phyloP scores from a whole-genome alignment of 2,888 invertebrate species.

The Carpatolechia fugitivella region DNA sequence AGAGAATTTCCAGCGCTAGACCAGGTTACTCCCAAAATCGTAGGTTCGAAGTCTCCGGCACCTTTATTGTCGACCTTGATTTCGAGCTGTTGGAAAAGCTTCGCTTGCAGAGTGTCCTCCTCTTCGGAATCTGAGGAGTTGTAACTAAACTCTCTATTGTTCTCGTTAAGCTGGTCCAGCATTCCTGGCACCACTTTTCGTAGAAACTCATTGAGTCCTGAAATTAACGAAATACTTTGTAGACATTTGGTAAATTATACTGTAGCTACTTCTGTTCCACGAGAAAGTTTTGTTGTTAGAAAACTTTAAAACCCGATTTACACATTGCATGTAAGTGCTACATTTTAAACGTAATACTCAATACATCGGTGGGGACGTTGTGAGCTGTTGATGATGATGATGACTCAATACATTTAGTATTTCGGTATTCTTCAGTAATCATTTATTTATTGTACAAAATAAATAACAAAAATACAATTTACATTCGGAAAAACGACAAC shows the following conservation, averaged over 20 bases:
- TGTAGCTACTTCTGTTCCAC: neutral
- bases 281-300: too few relatives aligned
- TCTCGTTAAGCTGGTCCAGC: slow-evolving; percentile 58
- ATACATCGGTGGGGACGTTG: too few relatives aligned
- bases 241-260: neutral
- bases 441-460: too few relatives aligned
- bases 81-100: slow-evolving; percentile 54
- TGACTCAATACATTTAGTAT: too few relatives aligned
- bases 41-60: slow-evolving; percentile 46
- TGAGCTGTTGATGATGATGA: too few relatives aligned
- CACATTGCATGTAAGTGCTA: too few relatives aligned
- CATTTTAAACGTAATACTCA: too few relatives aligned
- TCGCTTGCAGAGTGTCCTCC: slow-evolving; percentile 50
- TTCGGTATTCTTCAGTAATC: too few relatives aligned
- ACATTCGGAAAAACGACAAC: too few relatives aligned
- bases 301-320: too few relatives aligned
- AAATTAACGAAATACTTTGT: neutral
- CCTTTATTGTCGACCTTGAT: slow-evolving; percentile 40
- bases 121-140: slow-evolving; percentile 65
- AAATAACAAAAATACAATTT: too few relatives aligned
- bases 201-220: slow-evolving; percentile 58
- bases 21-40: slow-evolving; percentile 54
- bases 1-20: slow-evolving; percentile 59
- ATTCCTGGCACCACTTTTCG: slow-evolving; percentile 57
- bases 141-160: slow-evolving; percentile 38